Percentiles rank a stretch among this genome's conserved stretches.
These are phyloP conservation scores for Temnopleurus reevesii DNA, from an alignment of 53 echinoderm and acorn worm species.

Conservation along the genomic window DNA sequence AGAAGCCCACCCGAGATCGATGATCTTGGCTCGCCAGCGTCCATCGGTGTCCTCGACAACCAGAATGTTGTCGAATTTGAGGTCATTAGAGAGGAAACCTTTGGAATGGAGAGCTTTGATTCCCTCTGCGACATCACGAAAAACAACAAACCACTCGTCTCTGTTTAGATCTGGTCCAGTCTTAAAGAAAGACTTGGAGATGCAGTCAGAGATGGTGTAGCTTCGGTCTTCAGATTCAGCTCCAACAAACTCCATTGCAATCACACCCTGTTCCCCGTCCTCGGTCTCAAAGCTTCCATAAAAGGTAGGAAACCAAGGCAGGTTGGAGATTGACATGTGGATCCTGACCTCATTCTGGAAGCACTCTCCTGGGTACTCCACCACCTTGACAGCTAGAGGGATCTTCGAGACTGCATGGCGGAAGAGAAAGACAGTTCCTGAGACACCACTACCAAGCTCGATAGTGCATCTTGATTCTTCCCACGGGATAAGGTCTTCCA, in stretches of 20 bases:
- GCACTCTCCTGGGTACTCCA: background rate
- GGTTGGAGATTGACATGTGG: background rate
- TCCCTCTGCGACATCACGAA: conserved; percentile 14
- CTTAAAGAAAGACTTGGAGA: background rate
- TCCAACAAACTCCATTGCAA: conserved; percentile 46
- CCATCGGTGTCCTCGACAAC: background rate
- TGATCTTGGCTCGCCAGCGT: conserved; percentile 27
- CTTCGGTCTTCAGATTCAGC: background rate
- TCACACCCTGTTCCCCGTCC: background rate
- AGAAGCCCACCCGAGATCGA: conserved; percentile 20
- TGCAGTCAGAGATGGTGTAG: conserved; percentile 26
- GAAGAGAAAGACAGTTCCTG: conserved; percentile 9
- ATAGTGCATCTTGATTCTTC: background rate
- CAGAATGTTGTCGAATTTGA: conserved; percentile 31
- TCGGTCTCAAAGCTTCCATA: conserved; percentile 4
- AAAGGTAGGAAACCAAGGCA: conserved; percentile 34
- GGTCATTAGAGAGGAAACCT: conserved; percentile 12
- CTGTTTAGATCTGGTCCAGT: background rate
- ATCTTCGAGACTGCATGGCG: conserved; percentile 3
- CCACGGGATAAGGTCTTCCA: conserved; percentile 19
- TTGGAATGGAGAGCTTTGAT: background rate
- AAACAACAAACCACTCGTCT: conserved; percentile 18
- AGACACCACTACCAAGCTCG: conserved; percentile 6
- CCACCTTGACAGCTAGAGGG: conserved; percentile 13
- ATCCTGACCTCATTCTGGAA: conserved; percentile 32